Conservation (phyloP, 2,888 invertebrate species). For the Cybosia mesomella region DNA sequence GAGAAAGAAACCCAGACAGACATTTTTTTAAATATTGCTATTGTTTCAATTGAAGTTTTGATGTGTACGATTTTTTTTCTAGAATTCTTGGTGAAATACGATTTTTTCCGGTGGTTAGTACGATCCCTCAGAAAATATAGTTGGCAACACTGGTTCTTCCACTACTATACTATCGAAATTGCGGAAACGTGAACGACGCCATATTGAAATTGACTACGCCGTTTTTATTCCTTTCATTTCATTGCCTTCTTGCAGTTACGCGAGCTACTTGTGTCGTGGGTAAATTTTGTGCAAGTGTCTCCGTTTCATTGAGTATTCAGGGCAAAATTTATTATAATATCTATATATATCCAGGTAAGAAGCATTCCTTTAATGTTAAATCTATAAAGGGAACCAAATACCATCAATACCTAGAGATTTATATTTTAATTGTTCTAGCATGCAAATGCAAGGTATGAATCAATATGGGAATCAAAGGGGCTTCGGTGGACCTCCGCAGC, state of each 20-base stretch:
- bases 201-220: slow-evolving; percentile 14
- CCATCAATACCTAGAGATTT: background rate
- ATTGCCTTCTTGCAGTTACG: slow-evolving; percentile 5
- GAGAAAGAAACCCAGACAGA: no score
- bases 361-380: background rate
- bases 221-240: background rate
- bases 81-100: no score
- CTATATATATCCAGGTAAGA: background rate
- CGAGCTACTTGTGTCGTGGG: background rate
- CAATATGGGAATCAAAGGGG: slow-evolving; percentile 78
- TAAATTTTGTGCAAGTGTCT: background rate
- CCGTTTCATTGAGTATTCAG: background rate
- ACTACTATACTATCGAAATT: no score
- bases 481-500: slow-evolving; percentile 83
- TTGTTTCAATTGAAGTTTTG: no score
- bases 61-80: no score
- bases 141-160: no score
- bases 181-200: slow-evolving; percentile 14
- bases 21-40: no score
- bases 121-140: no score
- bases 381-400: background rate
- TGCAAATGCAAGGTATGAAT: slow-evolving; percentile 83
- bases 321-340: background rate
- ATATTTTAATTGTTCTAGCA: slow-evolving; percentile 50
- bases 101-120: no score